Base-by-base conservation (phyloP, 2,888 invertebrate species). In the Mimumesa dahlbomi region DNA sequence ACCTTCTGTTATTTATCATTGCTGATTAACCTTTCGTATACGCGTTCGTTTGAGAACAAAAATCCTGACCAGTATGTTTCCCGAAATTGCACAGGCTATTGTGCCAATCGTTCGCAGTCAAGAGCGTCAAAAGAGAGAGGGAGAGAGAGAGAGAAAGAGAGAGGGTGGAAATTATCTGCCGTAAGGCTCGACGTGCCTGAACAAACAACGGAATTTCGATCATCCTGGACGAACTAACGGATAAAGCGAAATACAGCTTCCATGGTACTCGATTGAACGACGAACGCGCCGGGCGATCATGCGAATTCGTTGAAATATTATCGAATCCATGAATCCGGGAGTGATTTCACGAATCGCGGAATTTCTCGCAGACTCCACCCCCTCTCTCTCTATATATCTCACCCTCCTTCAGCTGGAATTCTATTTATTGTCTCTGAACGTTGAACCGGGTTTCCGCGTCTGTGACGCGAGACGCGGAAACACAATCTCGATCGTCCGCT, bases 191-290 rank as follows among this genome's bases (percentile, higher is more conserved):
- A 22, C 19, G 52, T 52, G 13, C 11, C n/a, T 11, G 19, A n/a
- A 16, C 48, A 40, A 31, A 63, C 62, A 72, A 56, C 59, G 40
- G 18, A 42, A 59, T 65, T 50, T 40, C 54, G 16, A 36, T 19
- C 21, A 19, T 7, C 13, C 22, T 14, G 16, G 25, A 49, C 13
- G 43, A 58, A 54, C 61, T 54, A 56, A 58, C 34, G 36, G 50
- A 71, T 66, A 48, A 63, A 62, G 36, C 45, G 54, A 62, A 50
- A 61, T 43, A 53, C 46, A 34, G 36, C 18, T 22, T 14, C 13
- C 18, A 38, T n/a, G 1, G 6, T 31, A 36, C 19, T 31, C 49
- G 19, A 36, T 3, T 0, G 36, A 1, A 14, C n/a, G 46, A 19
- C 22, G 42, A 56, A 65, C 6, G 19, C 2, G 13, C n/a, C n/a